Percentiles rank a stretch among this genome's conserved stretches.
These are phyloP conservation scores for Athene cunicularia DNA, from an alignment of 2,113 vertebrate genomes.

Conservation along the genomic window DNA sequence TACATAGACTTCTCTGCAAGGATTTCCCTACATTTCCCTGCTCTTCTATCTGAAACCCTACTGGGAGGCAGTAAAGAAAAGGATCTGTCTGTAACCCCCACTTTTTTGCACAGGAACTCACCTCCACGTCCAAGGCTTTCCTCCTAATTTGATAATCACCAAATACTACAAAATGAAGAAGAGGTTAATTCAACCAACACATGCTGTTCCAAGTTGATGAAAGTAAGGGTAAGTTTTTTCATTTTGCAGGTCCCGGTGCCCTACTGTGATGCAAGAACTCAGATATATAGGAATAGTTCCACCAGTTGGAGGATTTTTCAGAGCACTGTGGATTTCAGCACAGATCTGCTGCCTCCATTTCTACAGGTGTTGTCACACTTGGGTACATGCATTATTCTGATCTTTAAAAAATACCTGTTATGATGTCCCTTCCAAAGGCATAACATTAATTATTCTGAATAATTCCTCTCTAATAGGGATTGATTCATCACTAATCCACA, in stretches of 20 bases:
- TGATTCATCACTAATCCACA: neutral
- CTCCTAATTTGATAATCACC: neutral
- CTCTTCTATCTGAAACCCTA: neutral
- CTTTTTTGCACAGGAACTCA: neutral
- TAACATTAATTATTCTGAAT: neutral
- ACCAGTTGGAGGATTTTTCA: neutral
- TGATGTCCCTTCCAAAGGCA: neutral
- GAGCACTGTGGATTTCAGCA: neutral
- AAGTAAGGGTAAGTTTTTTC: neutral
- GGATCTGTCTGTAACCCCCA: neutral
- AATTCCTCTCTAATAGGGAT: neutral
- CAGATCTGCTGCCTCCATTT: neutral
- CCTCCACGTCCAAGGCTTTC: neutral
- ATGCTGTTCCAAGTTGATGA: neutral
- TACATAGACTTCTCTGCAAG: neutral
- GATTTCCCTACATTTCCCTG: neutral
- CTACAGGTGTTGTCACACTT: neutral
- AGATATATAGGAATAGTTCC: neutral
- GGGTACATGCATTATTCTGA: neutral
- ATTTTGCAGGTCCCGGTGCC: neutral
- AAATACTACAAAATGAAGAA: neutral
- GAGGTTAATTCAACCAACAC: neutral
- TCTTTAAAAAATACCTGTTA: neutral
- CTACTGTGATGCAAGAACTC: neutral
- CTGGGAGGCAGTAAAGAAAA: neutral